Percentiles rank a stretch among this genome's conserved stretches.
phyloP scores from a whole-genome alignment of 2,888 invertebrate genomes.

The Uloborus plumipes region DNA sequence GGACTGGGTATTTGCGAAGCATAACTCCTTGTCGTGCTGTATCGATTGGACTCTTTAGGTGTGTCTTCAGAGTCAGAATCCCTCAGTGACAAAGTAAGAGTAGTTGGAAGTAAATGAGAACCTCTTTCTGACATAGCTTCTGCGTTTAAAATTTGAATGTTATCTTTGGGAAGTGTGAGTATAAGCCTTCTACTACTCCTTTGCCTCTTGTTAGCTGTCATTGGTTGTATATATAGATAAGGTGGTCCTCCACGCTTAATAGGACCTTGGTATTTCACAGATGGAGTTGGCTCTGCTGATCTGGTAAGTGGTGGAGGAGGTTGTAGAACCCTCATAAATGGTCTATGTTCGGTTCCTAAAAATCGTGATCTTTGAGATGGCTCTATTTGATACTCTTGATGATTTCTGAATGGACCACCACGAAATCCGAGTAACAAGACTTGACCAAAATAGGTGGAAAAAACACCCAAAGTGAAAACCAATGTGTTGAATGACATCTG shows the following conservation, averaged over 20 bases:
- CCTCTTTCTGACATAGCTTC: conserved; percentile 42
- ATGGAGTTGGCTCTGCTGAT: conserved; percentile 7
- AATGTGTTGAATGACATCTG: background rate
- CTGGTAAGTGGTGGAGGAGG: conserved; percentile 10
- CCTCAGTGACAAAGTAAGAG: conserved; percentile 41
- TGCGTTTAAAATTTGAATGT: conserved; percentile 50
- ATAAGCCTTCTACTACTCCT: conserved; percentile 29
- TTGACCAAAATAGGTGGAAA: background rate
- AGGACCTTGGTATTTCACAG: background rate
- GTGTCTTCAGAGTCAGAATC: conserved; percentile 24
- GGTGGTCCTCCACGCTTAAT: conserved; percentile 34
- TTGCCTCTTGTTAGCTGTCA: conserved; percentile 18
- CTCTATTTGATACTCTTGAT: background rate
- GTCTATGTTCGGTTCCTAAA: background rate
- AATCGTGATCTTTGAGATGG: conserved; percentile 4
- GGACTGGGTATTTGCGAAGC: conserved; percentile 41
- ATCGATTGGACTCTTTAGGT: background rate
- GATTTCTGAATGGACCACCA: background rate
- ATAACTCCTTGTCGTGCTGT: conserved; percentile 17
- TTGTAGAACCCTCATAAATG: conserved; percentile 1
- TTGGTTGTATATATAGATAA: conserved; percentile 35
- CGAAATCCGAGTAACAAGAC: background rate
- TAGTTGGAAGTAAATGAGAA: conserved; percentile 25
- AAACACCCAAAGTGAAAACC: background rate
- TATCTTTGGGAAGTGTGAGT: conserved; percentile 49